phyloP scores from a whole-genome alignment of 2,113 vertebrate species.

The Nothoprocta pentlandii region DNA sequence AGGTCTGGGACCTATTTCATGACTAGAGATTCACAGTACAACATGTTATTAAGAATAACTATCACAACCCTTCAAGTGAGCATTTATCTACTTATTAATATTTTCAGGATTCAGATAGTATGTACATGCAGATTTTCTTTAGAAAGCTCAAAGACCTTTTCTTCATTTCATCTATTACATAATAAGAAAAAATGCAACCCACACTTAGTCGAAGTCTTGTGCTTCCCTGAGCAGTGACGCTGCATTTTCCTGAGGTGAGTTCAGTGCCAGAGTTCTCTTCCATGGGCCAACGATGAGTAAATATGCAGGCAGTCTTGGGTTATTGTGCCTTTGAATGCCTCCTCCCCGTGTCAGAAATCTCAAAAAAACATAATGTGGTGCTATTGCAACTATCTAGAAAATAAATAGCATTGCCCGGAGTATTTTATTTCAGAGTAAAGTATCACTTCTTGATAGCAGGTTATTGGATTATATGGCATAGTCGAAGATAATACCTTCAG shows the following conservation, averaged over 20 bases:
- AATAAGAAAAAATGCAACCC: background rate
- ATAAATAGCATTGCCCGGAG: background rate
- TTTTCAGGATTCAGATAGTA: background rate
- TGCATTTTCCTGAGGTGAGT: background rate
- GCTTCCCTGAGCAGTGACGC: background rate
- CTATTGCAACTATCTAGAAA: background rate
- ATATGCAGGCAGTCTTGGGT: background rate
- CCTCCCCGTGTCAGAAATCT: background rate
- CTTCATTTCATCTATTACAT: fast-evolving
- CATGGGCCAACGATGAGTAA: background rate
- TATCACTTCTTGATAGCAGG: background rate
- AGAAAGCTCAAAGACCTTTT: background rate
- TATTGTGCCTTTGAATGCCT: background rate
- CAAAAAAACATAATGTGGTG: background rate
- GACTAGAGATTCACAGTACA: background rate
- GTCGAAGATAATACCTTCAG: background rate
- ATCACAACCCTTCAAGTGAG: background rate
- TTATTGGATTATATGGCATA: background rate
- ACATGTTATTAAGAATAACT: background rate
- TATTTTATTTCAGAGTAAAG: background rate
- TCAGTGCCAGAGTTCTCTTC: background rate
- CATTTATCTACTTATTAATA: background rate
- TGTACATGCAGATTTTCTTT: background rate
- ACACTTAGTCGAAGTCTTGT: background rate
- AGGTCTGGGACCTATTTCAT: background rate